Percentiles rank a stretch among this genome's conserved stretches.
These are phyloP conservation scores for Coboldia fuscipes DNA, from an alignment of 1,140 invertebrate genomes.

Conservation along the genomic window DNA sequence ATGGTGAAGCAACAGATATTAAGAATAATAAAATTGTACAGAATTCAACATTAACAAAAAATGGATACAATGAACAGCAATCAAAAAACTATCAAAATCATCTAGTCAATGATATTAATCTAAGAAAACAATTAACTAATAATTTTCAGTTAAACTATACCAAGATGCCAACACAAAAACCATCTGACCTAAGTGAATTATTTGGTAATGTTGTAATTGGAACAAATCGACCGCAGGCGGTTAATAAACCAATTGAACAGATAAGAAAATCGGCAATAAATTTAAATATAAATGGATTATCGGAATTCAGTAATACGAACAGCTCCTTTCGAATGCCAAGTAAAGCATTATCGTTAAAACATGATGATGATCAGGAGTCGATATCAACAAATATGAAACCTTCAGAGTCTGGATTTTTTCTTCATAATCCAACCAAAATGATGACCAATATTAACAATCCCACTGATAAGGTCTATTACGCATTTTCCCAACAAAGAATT, in stretches of 20 bases:
- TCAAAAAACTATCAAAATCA: no score
- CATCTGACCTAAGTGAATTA: no score
- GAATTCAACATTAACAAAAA: neutral
- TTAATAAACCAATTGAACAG: neutral
- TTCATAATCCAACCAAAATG: constrained; percentile 1
- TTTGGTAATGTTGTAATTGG: neutral
- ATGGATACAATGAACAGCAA: no score
- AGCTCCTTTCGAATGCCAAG: no score
- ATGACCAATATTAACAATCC: neutral
- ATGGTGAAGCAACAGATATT: neutral
- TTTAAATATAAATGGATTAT: constrained; percentile 1
- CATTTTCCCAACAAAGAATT: constrained; percentile 3
- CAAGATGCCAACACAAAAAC: no score
- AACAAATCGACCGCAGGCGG: neutral
- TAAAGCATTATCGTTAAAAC: neutral
- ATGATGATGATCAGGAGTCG: neutral
- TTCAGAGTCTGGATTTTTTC: constrained; percentile 1
- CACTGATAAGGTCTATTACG: constrained; percentile 4
- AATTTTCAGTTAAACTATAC: no score
- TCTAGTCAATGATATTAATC: no score
- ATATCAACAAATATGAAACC: neutral
- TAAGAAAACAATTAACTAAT: no score
- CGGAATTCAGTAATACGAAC: neutral
- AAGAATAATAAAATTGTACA: neutral
- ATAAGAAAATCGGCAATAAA: constrained; percentile 4